phyloP scores from a whole-genome alignment of 2,888 invertebrate species.

The Eumerus sabulonum region DNA sequence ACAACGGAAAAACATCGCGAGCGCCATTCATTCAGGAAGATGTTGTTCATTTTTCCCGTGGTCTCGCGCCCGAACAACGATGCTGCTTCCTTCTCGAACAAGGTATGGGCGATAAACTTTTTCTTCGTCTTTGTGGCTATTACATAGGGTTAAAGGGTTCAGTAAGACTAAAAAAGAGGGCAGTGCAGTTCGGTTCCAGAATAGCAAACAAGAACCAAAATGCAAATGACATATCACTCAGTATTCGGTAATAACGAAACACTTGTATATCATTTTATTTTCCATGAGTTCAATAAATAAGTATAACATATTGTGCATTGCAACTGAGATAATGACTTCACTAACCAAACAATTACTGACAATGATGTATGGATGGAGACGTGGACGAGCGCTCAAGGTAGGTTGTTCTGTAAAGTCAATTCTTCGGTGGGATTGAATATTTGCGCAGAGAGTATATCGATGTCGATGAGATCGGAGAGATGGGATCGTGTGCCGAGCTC shows the following conservation, averaged over 20 bases:
- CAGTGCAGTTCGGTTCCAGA: slow-evolving; percentile 97
- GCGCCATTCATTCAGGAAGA: slow-evolving; percentile 89
- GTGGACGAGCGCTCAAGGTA: not conserved
- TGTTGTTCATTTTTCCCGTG: slow-evolving; percentile 83
- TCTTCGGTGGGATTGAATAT: slow-evolving; percentile 54
- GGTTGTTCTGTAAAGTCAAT: slow-evolving; percentile 4
- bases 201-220: slow-evolving; percentile 96
- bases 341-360: slow-evolving; percentile 26
- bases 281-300: slow-evolving; percentile 59
- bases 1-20: slow-evolving; percentile 91
- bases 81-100: slow-evolving; percentile 80
- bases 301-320: slow-evolving; percentile 41
- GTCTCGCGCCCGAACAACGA: slow-evolving; percentile 83
- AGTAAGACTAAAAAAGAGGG: slow-evolving; percentile 90
- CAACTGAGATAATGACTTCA: slow-evolving; percentile 21
- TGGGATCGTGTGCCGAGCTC: slow-evolving; percentile 58
- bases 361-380: not conserved
- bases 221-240: slow-evolving; percentile 85
- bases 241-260: slow-evolving; percentile 7
- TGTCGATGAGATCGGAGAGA: slow-evolving; percentile 47
- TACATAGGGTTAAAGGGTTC: slow-evolving; percentile 83
- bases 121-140: slow-evolving; percentile 87
- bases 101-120: slow-evolving; percentile 95
- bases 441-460: slow-evolving; percentile 58
- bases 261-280: slow-evolving; percentile 2